Base-by-base conservation (phyloP, 1,140 invertebrate genomes). In the Papilio polytes region DNA sequence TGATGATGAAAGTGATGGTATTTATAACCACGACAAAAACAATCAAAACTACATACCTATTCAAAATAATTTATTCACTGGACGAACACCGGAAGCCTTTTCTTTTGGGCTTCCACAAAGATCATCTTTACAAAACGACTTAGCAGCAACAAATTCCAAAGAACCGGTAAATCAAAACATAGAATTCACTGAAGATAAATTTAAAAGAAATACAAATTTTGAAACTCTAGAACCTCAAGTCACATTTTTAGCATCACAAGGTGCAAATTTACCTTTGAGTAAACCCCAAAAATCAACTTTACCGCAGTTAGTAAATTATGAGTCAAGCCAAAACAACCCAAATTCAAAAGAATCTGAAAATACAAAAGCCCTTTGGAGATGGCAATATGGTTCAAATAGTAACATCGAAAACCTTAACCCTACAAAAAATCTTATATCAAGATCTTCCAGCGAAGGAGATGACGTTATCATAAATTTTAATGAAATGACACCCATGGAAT, bases 161-260 rank as follows among this genome's bases (percentile, higher is more conserved):
- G 76, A 82, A 51, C 88, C 88, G 8, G 66, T 87, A 10, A 92
- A 91, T 88, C 83, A 86, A 13, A 87, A 82, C 77, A 81, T 87
- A 36, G 92, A 94, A 56, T 87, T 86, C 66, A 66, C 78, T 22
- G 84, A 81, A 70, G 88, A 93, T 80, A 90, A 91, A 82, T 81
- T 86, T 41, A 90, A 89, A 81, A 36, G 77, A 22, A 92, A 91
- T 84, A 76, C 78, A 22, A 94, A 88, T 80, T 86, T 85, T 82
- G 85, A 84, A 79, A 87, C 90, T 53, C 93, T 95, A 84, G 82
- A 90, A 81, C 94, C 93, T 59, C 94, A 95, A 90, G 89, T 95
- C 81, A 95, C 94, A 81, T 95, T 95, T 87, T 80, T 94, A 51
- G 94, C 94, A 81, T 93, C 93, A 48, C 92, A 95, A 84, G 92